Base-by-base conservation (phyloP, 1,140 invertebrate species). In the Trichonephila clavata region DNA sequence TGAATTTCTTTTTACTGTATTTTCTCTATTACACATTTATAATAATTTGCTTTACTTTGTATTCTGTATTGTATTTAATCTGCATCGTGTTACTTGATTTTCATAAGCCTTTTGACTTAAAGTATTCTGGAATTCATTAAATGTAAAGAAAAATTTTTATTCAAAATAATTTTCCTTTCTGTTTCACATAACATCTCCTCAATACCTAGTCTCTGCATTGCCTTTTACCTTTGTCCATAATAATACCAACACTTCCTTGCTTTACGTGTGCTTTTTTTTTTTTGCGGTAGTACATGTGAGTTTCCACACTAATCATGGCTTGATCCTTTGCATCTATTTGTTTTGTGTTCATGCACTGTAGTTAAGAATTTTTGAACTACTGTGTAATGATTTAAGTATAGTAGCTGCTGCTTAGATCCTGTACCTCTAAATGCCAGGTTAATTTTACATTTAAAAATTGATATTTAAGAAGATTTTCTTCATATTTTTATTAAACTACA, bases 71-170 rank as follows among this genome's bases (percentile, higher is more conserved):
- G 13, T 43, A 61, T 89, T 13, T 27, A n/a, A 6, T 90, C 50
- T 92, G 59, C 65, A 86, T 93, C 80, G 71, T 87, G 86, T 93
- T 86, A 87, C 60, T 88, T 86, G 61, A 63, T 27, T 93, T 88
- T 93, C 86, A 77, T 93, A 92, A 92, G 83, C 90, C 90, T 86
- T 83, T 60, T 59, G 24, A 39, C 24, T n/a, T 86, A 32, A 63
- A n/a, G 39, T 16, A 21, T 32, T 43, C 21, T 24, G 80, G 18
- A 80, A 80, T 80, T 27, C 24, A 39, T 80, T 80, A 80, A 39
- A 80, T 71, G 3, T 16, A 71, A 71, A 71, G 10, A 27, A 27
- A 27, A 27, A 71, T 4, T 39, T 39, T 39, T 27, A 39, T 14
- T 18, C 27, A n/a, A 10, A 83, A n/a, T 21, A 27, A 83, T 21